Conservation (phyloP, 2,888 invertebrate genomes). For the Melinopterus prodromus region DNA sequence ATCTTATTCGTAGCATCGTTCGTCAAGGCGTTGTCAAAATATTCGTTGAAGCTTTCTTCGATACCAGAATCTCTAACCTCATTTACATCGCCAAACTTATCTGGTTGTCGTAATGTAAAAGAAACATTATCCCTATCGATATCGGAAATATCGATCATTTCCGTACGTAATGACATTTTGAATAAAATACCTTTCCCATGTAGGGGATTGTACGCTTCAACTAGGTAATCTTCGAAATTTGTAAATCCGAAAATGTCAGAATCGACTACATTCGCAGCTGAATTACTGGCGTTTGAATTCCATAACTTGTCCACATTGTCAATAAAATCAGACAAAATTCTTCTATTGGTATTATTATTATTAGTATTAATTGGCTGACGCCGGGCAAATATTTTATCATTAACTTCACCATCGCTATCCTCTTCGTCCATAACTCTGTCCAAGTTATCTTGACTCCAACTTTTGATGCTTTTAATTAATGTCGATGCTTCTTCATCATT, state of each 20-base stretch:
- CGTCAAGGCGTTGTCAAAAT: no score
- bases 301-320: no score
- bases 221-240: constrained; percentile 11
- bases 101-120: not conserved
- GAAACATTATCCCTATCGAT: not conserved
- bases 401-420: no score
- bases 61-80: constrained; percentile 5
- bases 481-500: no score
- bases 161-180: constrained; percentile 1
- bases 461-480: no score
- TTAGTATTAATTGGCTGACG: no score
- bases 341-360: no score
- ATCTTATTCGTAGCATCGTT: not conserved
- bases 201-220: constrained; percentile 12
- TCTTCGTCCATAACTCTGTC: no score
- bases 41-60: not conserved
- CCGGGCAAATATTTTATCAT: no score
- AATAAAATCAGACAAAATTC: no score
- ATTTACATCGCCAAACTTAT: not conserved
- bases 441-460: no score
- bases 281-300: no score
- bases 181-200: constrained; percentile 21
- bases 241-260: constrained; percentile 14
- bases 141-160: not conserved
- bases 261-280: not conserved